A percentile compares a stretch with the other conserved stretches of the same genome.
Conservation (phyloP, 2,888 invertebrate species). For the Agrotis exclamationis region DNA sequence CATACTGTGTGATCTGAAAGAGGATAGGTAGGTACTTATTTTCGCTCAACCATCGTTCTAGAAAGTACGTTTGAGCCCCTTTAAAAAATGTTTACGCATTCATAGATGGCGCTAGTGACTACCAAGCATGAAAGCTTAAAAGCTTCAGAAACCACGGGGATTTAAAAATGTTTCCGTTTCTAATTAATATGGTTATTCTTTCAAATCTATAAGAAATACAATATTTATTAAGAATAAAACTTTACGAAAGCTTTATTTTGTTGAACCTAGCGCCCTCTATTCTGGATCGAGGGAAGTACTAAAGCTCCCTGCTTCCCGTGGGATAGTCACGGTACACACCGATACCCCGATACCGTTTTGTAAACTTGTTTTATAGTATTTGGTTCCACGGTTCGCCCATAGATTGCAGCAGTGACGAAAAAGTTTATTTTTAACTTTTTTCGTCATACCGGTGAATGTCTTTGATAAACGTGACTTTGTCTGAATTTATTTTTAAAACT, state of each 20-base stretch:
- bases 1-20: background rate
- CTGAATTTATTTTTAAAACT: slow-evolving; percentile 18
- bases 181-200: background rate
- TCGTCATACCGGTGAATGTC: slow-evolving; percentile 17
- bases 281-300: slow-evolving; percentile 17
- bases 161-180: background rate
- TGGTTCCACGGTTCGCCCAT: slow-evolving; percentile 22
- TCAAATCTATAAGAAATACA: too few relatives aligned
- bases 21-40: background rate
- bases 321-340: slow-evolving; percentile 27
- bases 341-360: background rate
- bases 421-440: slow-evolving; percentile 31
- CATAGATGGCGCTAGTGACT: slow-evolving; percentile 14
- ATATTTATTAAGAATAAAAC: background rate
- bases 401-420: slow-evolving; percentile 54
- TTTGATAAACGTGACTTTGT: slow-evolving; percentile 11
- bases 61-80: background rate
- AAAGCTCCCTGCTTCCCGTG: slow-evolving; percentile 43
- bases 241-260: background rate
- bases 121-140: background rate
- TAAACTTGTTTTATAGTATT: background rate
- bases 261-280: slow-evolving; percentile 50
- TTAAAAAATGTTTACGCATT: background rate
- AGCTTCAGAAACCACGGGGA: slow-evolving; percentile 4
- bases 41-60: too few relatives aligned